phyloP scores from a whole-genome alignment of 2,797 vertebrate genomes.

The Thalassophryne amazonica region DNA sequence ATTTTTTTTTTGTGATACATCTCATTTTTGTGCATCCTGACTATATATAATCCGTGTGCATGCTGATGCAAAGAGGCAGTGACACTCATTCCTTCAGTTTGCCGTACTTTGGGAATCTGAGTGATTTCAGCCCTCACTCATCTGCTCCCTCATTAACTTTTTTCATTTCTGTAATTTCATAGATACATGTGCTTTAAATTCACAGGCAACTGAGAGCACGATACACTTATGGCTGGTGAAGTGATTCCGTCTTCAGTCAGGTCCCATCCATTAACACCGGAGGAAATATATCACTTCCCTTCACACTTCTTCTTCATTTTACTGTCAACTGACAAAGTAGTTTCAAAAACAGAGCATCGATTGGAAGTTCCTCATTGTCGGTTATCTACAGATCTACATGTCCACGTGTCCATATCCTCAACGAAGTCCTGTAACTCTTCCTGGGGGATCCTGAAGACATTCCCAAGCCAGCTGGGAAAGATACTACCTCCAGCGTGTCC shows the following conservation, averaged over 20 bases:
- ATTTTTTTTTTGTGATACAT: no score
- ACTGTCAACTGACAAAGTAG: no score
- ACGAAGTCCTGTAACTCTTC: no score
- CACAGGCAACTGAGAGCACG: conserved; percentile 11
- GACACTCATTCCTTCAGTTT: neutral
- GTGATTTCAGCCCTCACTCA: conserved; percentile 2
- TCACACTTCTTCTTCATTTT: conserved; percentile 30
- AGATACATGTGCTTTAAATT: conserved; percentile 9
- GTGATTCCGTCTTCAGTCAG: neutral
- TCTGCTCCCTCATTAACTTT: conserved; percentile 7
- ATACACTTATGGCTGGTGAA: neutral
- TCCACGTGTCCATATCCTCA: no score
- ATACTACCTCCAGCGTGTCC: no score
- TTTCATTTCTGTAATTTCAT: conserved; percentile 8
- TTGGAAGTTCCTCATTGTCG: no score
- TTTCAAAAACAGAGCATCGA: no score
- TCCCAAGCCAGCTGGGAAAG: no score
- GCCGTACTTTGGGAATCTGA: conserved; percentile 2
- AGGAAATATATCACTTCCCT: conserved; percentile 11
- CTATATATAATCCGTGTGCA: neutral
- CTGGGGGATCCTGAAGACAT: no score
- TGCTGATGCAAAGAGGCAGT: conserved; percentile 2
- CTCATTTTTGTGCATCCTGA: neutral
- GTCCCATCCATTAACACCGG: neutral
- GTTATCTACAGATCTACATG: no score